Evolutionary conservation across 2,888 invertebrate species (phyloP).

Genomic region (Myopa tessellatipennis): DNA sequence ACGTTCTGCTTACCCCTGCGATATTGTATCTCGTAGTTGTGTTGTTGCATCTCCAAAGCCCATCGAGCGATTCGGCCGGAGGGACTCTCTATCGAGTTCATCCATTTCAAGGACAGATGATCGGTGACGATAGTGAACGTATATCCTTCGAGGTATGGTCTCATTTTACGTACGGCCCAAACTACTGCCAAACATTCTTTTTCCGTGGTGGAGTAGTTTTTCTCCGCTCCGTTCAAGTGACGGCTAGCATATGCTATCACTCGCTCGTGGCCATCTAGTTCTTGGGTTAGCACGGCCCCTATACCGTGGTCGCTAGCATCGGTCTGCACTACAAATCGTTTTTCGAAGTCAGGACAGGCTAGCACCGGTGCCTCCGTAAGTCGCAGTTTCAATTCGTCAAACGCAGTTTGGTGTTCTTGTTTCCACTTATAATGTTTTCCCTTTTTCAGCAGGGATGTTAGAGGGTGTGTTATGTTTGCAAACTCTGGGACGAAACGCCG

Average conservation of each 20-base stretch:
- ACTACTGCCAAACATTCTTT: too few relatives aligned
- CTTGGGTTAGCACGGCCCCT: constrained; percentile 21
- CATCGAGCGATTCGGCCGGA: background rate
- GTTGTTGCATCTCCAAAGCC: constrained; percentile 1
- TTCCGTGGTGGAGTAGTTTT: too few relatives aligned
- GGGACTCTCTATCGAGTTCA: background rate
- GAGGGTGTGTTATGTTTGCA: background rate
- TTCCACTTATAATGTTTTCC: background rate
- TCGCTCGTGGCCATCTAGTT: constrained; percentile 13
- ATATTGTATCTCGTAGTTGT: background rate
- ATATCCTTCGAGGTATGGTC: too few relatives aligned
- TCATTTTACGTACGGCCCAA: too few relatives aligned
- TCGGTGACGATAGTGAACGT: constrained; percentile 32
- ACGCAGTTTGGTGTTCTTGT: constrained; percentile 19
- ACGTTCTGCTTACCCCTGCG: background rate
- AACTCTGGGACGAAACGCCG: too few relatives aligned
- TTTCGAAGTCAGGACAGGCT: constrained; percentile 30
- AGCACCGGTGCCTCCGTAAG: constrained; percentile 24
- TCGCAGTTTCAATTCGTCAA: constrained; percentile 24
- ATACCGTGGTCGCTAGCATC: constrained; percentile 26
- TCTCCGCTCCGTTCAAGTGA: background rate
- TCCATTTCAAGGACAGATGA: constrained; percentile 19
- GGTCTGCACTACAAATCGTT: constrained; percentile 12
- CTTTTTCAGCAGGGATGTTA: background rate
- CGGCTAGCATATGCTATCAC: constrained; percentile 33